Evolutionary conservation across 2,113 vertebrate species (phyloP), one percentile per base, ranked within the genome.

Genomic region (Myiagra hebetior): DNA sequence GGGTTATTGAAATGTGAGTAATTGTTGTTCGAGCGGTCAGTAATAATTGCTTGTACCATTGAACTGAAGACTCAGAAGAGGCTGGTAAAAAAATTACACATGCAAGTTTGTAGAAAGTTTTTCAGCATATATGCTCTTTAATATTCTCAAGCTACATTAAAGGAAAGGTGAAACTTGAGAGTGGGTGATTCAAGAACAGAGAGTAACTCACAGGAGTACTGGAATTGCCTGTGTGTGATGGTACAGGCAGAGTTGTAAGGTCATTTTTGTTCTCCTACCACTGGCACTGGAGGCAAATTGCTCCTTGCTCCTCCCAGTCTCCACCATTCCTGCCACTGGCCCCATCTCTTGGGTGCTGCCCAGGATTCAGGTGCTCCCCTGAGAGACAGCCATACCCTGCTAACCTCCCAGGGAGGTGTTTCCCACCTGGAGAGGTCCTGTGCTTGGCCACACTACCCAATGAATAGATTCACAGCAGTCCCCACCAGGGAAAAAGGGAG

Each of bases 351-450:
- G 0, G 37, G 47, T 17, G 28, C 37, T 63, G 64, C 4, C 2
- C 15, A 17, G 17, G 49, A 17, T n/a, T 19, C 11, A 24, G 44
- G 31, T 10, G 1, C 37, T 86, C 8, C 16, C 26, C 41, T 10
- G 6, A 22, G 69, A 55, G 68, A 39, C 13, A 73, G 39, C 8
- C 11, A 13, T 18, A 31, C 13, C 1, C 8, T 14, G 23, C 11
- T 41, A 16, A 37, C 13, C 31, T 76, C 50, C 39, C 33, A 46
- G 46, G n/a, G 46, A 73, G 19, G 7, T 14, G 33, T 9, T 56
- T 62, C 37, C 27, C 37, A n/a, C 33, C 21, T 2, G 6, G 41
- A 31, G 33, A 86, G 31, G 11, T n/a, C 26, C 53, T 0, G 0
- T 46, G 49, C 27, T 63, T 49, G 37, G 26, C 59, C 10, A 0